phyloP scores from a whole-genome alignment of 2,797 vertebrate species.

The Enteromius viviparus region DNA sequence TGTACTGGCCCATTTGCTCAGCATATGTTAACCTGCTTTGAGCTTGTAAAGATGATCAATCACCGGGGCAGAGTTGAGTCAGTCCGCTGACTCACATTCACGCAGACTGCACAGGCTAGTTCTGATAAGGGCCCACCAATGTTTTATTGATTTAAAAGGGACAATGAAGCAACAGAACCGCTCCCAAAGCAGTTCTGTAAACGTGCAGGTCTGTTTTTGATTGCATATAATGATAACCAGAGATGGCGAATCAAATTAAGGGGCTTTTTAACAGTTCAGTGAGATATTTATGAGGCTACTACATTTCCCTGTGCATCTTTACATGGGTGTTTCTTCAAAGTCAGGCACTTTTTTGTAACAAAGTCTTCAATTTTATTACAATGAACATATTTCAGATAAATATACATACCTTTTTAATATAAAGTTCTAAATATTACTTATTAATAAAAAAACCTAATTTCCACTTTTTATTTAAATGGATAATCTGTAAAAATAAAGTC shows the following conservation, averaged over 20 bases:
- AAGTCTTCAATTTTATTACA: background rate
- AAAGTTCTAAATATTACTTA: background rate
- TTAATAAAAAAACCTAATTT: too few relatives aligned
- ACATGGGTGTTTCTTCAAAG: background rate
- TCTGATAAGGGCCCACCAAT: constrained; percentile 47
- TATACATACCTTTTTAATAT: background rate
- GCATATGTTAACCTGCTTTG: constrained; percentile 37
- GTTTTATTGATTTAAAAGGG: constrained; percentile 35
- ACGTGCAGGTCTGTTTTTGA: constrained; percentile 39
- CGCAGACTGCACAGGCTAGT: constrained; percentile 17
- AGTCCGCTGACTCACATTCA: constrained; percentile 46
- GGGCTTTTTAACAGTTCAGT: constrained; percentile 11
- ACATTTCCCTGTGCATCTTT: background rate
- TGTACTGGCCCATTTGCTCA: constrained; percentile 30
- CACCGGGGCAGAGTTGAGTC: constrained; percentile 25
- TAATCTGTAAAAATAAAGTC: too few relatives aligned
- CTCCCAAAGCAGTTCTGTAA: background rate
- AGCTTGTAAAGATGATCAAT: constrained; percentile 35
- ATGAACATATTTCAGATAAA: background rate
- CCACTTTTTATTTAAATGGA: too few relatives aligned
- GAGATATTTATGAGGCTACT: constrained; percentile 2
- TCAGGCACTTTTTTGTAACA: background rate
- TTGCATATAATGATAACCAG: constrained; percentile 33
- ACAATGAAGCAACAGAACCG: background rate
- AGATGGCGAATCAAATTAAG: constrained; percentile 30